These are phyloP conservation scores for Whitmania pigra DNA, from an alignment of 1,140 invertebrate genomes.

Conservation along the genomic window DNA sequence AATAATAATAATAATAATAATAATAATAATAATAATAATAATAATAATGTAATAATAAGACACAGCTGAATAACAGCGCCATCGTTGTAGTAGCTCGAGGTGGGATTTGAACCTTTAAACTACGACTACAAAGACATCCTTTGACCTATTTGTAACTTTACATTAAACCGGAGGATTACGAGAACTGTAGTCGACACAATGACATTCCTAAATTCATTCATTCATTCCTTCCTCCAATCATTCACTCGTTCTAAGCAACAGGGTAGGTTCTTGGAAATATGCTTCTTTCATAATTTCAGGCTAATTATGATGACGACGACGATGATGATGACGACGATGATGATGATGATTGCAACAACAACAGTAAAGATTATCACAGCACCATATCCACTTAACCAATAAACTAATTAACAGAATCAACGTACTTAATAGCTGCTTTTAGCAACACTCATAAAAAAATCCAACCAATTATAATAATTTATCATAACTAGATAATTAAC, in stretches of 20 bases:
- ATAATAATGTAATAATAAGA: too few relatives aligned
- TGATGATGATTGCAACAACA: slow-evolving; percentile 1
- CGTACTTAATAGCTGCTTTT: not conserved
- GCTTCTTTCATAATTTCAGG: not conserved
- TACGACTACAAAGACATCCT: too few relatives aligned
- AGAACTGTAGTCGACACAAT: not conserved
- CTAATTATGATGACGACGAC: not conserved
- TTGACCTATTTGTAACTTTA: too few relatives aligned
- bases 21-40: too few relatives aligned
- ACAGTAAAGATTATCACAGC: not conserved
- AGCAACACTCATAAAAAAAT: too few relatives aligned
- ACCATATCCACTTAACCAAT: not conserved
- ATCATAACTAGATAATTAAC: too few relatives aligned
- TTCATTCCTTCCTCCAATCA: not conserved
- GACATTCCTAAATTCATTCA: not conserved
- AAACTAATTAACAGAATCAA: too few relatives aligned
- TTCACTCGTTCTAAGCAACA: not conserved
- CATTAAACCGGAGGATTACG: not conserved
- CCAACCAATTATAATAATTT: too few relatives aligned
- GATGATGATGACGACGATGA: not conserved
- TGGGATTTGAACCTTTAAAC: too few relatives aligned
- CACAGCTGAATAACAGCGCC: too few relatives aligned
- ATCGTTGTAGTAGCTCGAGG: too few relatives aligned
- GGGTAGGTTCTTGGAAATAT: not conserved
- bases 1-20: too few relatives aligned